Conservation (phyloP, 2,888 invertebrate genomes). For the Sarcophaga caerulescens region DNA sequence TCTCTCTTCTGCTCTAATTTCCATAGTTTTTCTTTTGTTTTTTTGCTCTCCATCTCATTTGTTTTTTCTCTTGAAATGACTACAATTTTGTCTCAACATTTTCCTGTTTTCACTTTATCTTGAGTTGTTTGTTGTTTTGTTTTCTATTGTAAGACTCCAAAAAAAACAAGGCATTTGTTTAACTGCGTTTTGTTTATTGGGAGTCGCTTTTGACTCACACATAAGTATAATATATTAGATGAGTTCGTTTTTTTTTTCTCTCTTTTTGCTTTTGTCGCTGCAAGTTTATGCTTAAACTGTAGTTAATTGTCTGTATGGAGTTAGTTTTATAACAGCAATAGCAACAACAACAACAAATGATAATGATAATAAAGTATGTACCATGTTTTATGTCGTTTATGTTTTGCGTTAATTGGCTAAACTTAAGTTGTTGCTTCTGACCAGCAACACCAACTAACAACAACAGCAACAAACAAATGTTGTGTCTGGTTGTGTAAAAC, state of each 20-base stretch:
- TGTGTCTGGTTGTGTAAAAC: too few species aligned
- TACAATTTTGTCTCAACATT: conserved; percentile 26
- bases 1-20: not conserved
- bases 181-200: too few species aligned
- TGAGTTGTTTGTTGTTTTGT: not conserved
- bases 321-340: not conserved
- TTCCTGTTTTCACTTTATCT: conserved; percentile 65
- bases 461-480: too few species aligned
- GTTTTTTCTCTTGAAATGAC: not conserved
- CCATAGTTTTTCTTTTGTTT: not conserved
- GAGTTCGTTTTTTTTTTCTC: not conserved
- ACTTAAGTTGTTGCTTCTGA: conserved; percentile 66
- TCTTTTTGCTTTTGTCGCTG: conserved; percentile 36
- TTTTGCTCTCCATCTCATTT: not conserved
- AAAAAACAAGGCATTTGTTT: too few species aligned
- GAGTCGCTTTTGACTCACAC: too few species aligned
- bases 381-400: conserved; percentile 65
- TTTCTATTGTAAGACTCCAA: not conserved
- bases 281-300: conserved; percentile 64
- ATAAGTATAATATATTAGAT: conserved; percentile 15
- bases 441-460: conserved; percentile 25
- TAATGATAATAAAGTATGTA: conserved; percentile 30
- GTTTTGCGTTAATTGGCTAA: conserved; percentile 69
- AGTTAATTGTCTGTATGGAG: conserved; percentile 66
- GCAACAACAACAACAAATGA: too few species aligned